phyloP scores from a whole-genome alignment of 1,140 invertebrate genomes.

The Atopsyche davidsoni region DNA sequence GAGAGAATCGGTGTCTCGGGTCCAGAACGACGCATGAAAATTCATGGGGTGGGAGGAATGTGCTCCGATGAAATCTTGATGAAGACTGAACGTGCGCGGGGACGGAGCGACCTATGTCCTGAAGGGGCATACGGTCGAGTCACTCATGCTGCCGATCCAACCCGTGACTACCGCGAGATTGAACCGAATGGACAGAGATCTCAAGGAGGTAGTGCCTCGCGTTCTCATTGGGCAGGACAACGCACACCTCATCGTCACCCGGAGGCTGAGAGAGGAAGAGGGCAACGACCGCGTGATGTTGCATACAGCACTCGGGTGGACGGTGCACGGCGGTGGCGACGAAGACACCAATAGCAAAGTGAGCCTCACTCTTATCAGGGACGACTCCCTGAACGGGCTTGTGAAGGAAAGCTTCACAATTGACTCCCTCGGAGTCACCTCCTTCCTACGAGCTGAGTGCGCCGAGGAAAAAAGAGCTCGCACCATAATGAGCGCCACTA shows the following conservation, averaged over 20 bases:
- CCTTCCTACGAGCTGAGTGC: neutral
- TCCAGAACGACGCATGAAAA: too few species aligned
- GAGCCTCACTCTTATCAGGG: neutral
- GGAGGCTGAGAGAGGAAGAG: neutral
- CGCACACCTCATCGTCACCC: neutral
- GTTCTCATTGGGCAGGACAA: neutral
- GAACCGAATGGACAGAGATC: too few species aligned
- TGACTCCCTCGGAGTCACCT: neutral
- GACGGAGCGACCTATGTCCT: too few species aligned
- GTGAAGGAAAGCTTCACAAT: neutral
- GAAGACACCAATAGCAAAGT: too few species aligned
- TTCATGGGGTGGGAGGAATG: too few species aligned
- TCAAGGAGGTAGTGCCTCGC: too few species aligned
- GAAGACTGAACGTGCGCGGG: too few species aligned
- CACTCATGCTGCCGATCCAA: too few species aligned
- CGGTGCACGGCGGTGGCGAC: conserved; percentile 2
- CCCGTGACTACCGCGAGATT: too few species aligned
- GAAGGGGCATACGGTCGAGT: too few species aligned
- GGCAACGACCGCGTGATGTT: neutral
- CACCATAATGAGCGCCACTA: conserved; percentile 10
- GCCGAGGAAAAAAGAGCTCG: conserved; percentile 9
- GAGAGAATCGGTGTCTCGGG: too few species aligned
- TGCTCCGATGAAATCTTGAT: too few species aligned
- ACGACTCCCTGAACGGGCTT: neutral
- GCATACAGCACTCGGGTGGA: conserved; percentile 6